phyloP scores from a whole-genome alignment of 2,113 vertebrate species.

The Rhea americana region DNA sequence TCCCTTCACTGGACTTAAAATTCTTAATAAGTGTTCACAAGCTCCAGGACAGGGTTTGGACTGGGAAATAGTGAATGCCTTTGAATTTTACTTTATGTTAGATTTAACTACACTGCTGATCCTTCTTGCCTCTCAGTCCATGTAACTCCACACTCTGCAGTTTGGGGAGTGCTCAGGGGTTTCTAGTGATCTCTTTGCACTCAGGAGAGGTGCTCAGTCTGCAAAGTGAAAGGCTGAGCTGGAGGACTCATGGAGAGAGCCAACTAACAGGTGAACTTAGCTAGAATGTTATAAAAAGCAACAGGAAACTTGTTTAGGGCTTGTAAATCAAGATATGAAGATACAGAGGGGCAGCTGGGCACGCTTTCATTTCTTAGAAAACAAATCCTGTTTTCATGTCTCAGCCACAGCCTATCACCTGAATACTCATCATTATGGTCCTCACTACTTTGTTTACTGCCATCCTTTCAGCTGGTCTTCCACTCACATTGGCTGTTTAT shows the following conservation, averaged over 20 bases:
- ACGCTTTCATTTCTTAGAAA: slow-evolving; percentile 14
- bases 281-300: slow-evolving; percentile 36
- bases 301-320: neutral
- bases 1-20: neutral
- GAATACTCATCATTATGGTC: neutral
- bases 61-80: neutral
- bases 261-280: neutral
- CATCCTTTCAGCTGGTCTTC: neutral
- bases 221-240: neutral
- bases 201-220: neutral
- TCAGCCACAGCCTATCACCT: slow-evolving; percentile 4
- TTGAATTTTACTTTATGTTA: neutral
- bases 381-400: neutral
- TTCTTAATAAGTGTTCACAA: neutral
- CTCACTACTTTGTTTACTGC: neutral
- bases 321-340: neutral
- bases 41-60: neutral
- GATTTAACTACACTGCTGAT: neutral
- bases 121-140: neutral
- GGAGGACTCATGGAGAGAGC: neutral
- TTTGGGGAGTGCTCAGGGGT: fast-evolving
- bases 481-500: neutral
- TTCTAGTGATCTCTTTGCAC: neutral
- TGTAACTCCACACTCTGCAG: neutral
- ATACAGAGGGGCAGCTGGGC: neutral